Evolutionary conservation across 2,888 invertebrate genomes (phyloP), one percentile per base, ranked within the genome.

Genomic region (Cybosia mesomella): DNA sequence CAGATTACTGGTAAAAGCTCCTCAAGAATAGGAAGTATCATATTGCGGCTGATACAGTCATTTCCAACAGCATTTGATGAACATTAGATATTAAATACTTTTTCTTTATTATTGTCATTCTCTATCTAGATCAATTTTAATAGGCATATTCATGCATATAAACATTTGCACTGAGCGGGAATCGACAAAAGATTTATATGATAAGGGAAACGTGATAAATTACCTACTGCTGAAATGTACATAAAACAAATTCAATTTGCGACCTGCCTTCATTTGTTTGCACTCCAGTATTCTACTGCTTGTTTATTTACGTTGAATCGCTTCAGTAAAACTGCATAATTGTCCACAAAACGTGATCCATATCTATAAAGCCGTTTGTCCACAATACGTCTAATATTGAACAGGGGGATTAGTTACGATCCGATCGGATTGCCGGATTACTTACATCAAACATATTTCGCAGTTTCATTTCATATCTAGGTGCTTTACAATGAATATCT

Each of bases 141-240:
- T 43, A 15, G 18, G 18, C 43, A 43, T 43, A 18, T n/a, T n/a
- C 49, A 49, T n/a, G n/a, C 49, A 49, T 49, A n/a, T n/a, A 49
- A 49, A 49, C n/a, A 49, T n/a, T 49, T n/a, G 49, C 49, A n/a
- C 49, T 49, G 49, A 49, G 18, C 8, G n/a, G 49, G 49, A 49
- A 49, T 49, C 18, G 49, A 1, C 18, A 49, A 49, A 49, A n/a
- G n/a, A 43, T 43, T 43, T 43, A 18, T 43, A 43, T 18, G 9
- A n/a, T n/a, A n/a, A 8, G 8, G n/a, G n/a, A 49, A 49, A 49
- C n/a, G 43, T 49, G 49, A 49, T 49, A 49, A n/a, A 49, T 49
- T 49, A n/a, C 49, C 49, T 49, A n/a, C 49, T n/a, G 49, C 8
- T 49, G n/a, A 49, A 49, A 49, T n/a, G n/a, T 49, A 49, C 49